Evolutionary conservation across 2,888 invertebrate species (phyloP).

Genomic region (Acleris holmiana): DNA sequence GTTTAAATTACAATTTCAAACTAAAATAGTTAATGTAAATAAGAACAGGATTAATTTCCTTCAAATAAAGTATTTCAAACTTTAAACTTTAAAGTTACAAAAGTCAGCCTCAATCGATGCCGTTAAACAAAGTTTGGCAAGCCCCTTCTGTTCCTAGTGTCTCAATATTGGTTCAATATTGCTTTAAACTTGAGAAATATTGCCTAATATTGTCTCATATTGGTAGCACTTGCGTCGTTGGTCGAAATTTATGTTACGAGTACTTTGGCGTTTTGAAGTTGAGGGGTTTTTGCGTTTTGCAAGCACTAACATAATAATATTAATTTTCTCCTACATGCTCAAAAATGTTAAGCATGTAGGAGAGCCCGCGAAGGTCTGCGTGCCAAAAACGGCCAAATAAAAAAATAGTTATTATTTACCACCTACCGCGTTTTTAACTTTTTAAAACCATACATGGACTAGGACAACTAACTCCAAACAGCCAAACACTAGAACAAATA

Average conservation of each 20-base stretch:
- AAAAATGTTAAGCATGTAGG: too few relatives aligned
- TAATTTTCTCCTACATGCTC: too few relatives aligned
- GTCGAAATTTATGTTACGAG: constrained; percentile 61
- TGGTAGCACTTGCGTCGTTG: constrained; percentile 62
- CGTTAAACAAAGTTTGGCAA: constrained; percentile 34
- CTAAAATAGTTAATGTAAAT: too few relatives aligned
- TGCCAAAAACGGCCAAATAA: too few relatives aligned
- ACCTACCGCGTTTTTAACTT: too few relatives aligned
- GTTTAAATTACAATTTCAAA: too few relatives aligned
- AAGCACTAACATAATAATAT: neutral
- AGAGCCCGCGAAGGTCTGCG: too few relatives aligned
- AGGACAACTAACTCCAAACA: too few relatives aligned
- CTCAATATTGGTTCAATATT: constrained; percentile 59
- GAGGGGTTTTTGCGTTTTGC: constrained; percentile 20
- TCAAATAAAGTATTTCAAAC: neutral
- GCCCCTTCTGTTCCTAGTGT: constrained; percentile 41
- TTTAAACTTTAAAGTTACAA: neutral
- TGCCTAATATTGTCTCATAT: constrained; percentile 70
- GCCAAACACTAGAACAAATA: too few relatives aligned
- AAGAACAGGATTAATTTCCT: too few relatives aligned
- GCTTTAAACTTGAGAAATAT: constrained; percentile 69
- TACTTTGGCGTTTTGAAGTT: constrained; percentile 49
- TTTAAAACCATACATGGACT: too few relatives aligned
- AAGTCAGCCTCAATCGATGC: constrained; percentile 11
- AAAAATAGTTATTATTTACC: too few relatives aligned